Percentiles rank a stretch among this genome's conserved stretches.
Evolutionary conservation across 2,113 vertebrate species (phyloP).

Genomic region (Stomatorhinus ivindoensis): DNA sequence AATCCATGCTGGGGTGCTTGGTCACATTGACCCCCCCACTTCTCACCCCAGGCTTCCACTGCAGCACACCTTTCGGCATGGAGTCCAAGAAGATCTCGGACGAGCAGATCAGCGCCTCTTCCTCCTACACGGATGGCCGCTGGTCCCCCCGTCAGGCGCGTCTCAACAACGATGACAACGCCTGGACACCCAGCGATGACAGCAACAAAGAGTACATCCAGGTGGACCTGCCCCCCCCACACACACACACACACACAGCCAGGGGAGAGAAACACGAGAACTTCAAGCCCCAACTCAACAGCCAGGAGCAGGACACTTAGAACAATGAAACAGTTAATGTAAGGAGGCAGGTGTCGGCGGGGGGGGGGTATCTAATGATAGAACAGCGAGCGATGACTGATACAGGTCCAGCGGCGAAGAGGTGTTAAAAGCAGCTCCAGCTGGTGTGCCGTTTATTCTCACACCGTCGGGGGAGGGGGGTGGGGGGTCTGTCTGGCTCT

Average conservation of each 20-base stretch:
- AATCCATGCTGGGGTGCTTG: background rate
- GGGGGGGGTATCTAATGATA: background rate
- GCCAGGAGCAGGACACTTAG: background rate
- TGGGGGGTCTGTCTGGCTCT: background rate
- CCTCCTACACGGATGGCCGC: conserved; percentile 76
- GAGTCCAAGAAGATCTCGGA: conserved; percentile 90
- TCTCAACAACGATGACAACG: conserved; percentile 88
- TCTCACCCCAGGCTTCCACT: conserved; percentile 73
- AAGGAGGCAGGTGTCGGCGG: background rate
- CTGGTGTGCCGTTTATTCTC: background rate
- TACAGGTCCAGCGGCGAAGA: background rate
- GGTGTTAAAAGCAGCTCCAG: background rate
- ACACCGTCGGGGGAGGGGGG: background rate
- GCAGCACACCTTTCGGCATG: conserved; percentile 83
- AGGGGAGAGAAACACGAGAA: background rate
- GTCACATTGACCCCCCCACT: background rate
- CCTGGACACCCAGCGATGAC: conserved; percentile 89
- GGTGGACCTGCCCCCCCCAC: conserved; percentile 53
- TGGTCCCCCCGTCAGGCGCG: conserved; percentile 88
- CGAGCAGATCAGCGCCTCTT: conserved; percentile 85
- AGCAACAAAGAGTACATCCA: conserved; percentile 92
- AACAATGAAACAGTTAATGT: background rate
- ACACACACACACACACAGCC: background rate
- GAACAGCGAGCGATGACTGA: background rate
- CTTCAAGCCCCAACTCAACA: background rate